Conservation (phyloP, 2,888 invertebrate genomes). For the Calephelis perditalis region DNA sequence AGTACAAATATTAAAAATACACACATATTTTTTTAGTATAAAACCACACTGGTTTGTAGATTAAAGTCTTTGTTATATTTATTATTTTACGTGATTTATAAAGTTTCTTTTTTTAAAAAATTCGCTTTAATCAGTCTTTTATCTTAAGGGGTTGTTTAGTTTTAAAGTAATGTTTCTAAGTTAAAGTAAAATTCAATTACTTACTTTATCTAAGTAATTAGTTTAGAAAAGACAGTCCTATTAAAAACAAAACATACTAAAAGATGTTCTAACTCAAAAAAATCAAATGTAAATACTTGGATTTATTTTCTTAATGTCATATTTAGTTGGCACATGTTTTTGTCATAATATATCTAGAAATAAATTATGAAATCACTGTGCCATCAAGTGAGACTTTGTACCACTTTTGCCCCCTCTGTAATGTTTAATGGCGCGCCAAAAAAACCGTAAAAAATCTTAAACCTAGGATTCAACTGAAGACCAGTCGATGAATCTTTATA, state of each 20-base stretch:
- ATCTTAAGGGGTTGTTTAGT: conserved; percentile 37
- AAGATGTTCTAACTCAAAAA: too few relatives aligned
- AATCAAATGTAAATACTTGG: too few relatives aligned
- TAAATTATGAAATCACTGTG: too few relatives aligned
- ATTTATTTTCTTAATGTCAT: too few relatives aligned
- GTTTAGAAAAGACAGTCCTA: neutral
- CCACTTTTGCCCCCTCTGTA: too few relatives aligned
- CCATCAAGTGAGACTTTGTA: too few relatives aligned
- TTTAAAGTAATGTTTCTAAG: conserved; percentile 27
- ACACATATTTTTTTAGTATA: conserved; percentile 10
- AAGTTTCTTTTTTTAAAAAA: conserved; percentile 46
- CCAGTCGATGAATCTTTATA: too few relatives aligned
- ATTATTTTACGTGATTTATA: conserved; percentile 37
- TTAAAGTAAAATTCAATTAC: conserved; percentile 6
- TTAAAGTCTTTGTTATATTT: conserved; percentile 38
- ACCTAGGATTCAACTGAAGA: too few relatives aligned
- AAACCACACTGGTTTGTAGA: conserved; percentile 31
- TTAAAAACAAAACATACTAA: neutral
- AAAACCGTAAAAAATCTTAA: too few relatives aligned
- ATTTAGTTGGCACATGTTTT: too few relatives aligned
- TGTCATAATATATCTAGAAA: too few relatives aligned
- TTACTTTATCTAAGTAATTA: neutral
- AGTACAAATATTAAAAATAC: conserved; percentile 24
- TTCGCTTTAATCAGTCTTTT: conserved; percentile 74
- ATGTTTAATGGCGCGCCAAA: too few relatives aligned